Evolutionary conservation across 2,113 vertebrate species (phyloP), one percentile per base, ranked within the genome.

Genomic region (Coptodon rendalli): DNA sequence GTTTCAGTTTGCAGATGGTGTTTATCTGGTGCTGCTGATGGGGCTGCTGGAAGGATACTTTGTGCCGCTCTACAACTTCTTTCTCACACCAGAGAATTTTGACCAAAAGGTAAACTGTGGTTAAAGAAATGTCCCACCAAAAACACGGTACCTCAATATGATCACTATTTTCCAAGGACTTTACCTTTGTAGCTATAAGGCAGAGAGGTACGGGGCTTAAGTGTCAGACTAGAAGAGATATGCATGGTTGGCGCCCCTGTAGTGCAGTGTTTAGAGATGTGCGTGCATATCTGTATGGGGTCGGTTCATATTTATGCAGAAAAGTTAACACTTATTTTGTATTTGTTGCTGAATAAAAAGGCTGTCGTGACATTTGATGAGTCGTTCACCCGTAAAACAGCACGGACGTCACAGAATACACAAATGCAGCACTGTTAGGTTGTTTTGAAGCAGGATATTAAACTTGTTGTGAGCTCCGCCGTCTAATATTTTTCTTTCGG

Each of bases 21-120:
- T 99, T 17, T 99, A 99, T 87, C 96, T 99, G 90, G 98, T 99
- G 36, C 93, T 99, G 84, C 96, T 99, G 76, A 99, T 99, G 99
- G 99, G 99, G 52, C 97, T 99, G 71, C 90, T 99, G 86, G 98
- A 99, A 92, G 98, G 98, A 81, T 99, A 99, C 94, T 99, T 99
- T 80, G 98, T 99, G 73, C 98, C 98, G 1, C 96, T 99, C 63
- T 97, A 99, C 96, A 99, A 98, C 96, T 99, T 99, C 91, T 99
- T 98, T 94, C 97, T 99, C 94, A 99, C 98, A 4, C 98, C 98
- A 1, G 99, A 99, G 84, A 99, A 97, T 95, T 99, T 99, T 94
- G 98, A 99, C 81, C 98, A 99, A 95, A 99, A 99, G 98, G 98
- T 98, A 89, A 87, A 86, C 14, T 10, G 4, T 1, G 11, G 45